Evolutionary conservation across 2,888 invertebrate species (phyloP).

Genomic region (Zaprionus lineosus): DNA sequence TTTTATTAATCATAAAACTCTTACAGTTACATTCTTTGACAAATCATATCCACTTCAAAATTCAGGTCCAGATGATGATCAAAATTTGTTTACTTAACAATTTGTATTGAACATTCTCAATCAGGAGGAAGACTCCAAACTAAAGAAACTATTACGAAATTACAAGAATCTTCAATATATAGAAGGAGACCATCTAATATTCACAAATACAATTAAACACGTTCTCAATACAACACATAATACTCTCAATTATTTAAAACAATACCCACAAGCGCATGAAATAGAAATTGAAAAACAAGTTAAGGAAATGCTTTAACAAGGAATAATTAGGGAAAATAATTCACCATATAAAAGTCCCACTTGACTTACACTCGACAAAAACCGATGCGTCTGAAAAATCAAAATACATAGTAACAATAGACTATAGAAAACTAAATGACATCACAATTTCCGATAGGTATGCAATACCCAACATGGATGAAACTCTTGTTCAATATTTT

Average conservation of each 20-base stretch:
- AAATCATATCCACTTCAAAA: not conserved
- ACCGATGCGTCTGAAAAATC: too few species aligned
- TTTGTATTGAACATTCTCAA: too few species aligned
- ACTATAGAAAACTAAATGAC: not conserved
- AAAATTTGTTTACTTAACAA: not conserved
- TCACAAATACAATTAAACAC: too few species aligned
- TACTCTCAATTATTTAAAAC: not conserved
- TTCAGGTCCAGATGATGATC: not conserved
- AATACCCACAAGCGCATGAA: not conserved
- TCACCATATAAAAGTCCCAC: too few species aligned
- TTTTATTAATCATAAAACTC: too few species aligned
- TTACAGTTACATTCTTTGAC: not conserved
- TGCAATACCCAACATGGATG: not conserved
- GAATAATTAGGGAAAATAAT: too few species aligned
- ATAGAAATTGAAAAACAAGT: not conserved
- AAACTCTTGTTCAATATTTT: too few species aligned
- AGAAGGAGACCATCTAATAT: too few species aligned
- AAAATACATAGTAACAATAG: not conserved
- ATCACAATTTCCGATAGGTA: not conserved
- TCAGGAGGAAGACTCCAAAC: too few species aligned
- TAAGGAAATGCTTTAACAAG: not conserved
- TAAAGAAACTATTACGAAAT: too few species aligned
- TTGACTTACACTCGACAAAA: too few species aligned
- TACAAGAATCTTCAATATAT: too few species aligned
- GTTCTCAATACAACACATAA: not conserved